Evolutionary conservation across 2,797 vertebrate species (phyloP).

Genomic region (Enteromius radiatus): DNA sequence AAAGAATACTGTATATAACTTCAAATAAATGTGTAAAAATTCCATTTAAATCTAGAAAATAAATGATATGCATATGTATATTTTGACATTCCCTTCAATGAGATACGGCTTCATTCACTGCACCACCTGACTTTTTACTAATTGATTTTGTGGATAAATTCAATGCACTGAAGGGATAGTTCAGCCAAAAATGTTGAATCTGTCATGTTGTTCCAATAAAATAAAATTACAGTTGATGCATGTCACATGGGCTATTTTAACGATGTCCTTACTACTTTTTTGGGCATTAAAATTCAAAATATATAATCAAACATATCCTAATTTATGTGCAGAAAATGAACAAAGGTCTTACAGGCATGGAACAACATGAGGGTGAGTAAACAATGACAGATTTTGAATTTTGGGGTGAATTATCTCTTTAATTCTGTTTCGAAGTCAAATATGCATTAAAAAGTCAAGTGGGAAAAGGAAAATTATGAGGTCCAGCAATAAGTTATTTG

Average conservation of each 20-base stretch:
- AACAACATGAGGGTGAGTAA: background rate
- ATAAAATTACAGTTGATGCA: background rate
- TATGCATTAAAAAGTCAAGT: constrained; percentile 7
- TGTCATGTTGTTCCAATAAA: background rate
- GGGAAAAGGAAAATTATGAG: background rate
- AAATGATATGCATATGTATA: background rate
- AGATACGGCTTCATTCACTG: background rate
- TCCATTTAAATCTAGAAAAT: background rate
- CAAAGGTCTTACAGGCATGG: too few relatives aligned
- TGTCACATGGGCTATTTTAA: background rate
- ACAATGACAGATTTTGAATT: background rate
- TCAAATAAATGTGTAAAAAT: background rate
- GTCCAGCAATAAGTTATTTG: constrained; percentile 10
- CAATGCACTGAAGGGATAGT: background rate
- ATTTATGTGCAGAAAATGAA: background rate
- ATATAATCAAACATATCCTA: too few relatives aligned
- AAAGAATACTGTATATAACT: too few relatives aligned
- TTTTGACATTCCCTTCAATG: background rate
- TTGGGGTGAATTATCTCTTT: background rate
- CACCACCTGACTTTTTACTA: background rate
- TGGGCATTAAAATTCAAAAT: background rate
- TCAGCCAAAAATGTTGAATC: background rate
- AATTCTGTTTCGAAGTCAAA: background rate
- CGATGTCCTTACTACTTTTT: background rate
- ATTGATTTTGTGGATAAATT: background rate